Base-by-base conservation (phyloP, 2,113 vertebrate genomes). In the Tragulus kanchil region DNA sequence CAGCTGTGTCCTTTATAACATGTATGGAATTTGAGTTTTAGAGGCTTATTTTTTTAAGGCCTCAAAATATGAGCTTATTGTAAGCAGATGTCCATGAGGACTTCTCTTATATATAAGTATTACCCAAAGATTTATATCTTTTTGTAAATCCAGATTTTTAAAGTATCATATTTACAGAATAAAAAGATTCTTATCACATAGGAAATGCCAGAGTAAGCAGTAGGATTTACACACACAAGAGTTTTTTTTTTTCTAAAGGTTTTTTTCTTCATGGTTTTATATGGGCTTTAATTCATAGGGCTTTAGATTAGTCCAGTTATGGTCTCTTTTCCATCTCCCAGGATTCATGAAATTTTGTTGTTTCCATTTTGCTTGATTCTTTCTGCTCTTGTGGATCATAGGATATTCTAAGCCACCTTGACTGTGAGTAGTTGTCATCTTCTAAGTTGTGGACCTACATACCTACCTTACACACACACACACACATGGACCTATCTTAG, bases 1-100 rank as follows among this genome's bases (percentile, higher is more conserved):
- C 36, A 84, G 36, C 42, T 58, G 4, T n/a, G 13, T 54, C 93
- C 54, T 90, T 59, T 5, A 89, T 90, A 82, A 83, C 45, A 15
- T 85, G 17, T 89, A 3, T 36, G 8, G 75, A 65, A 50, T 17
- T 26, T 78, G 25, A 82, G 28, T 75, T 95, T 93, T 65, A 84
- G 56, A 79, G 52, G 45, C 54, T 75, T 52, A 45, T 50, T 88
- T 96, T 96, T 87, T 81, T 48, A 79, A 94, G 87, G 36, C 21
- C 17, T 93, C 45, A 75, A 36, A 64, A 91, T 67, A 12, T 85
- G 52, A 91, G 69, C 77, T 81, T 85, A 77, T 83, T 88, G 85
- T 83, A 91, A 95, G 71, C 42, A 52, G 28, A 58, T 23, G 0
- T 67, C 58, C 17, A 8, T 52, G 23, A 54, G 89, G 84, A 36